Conservation (phyloP, 2,888 invertebrate species). For the Sturmia bella region DNA sequence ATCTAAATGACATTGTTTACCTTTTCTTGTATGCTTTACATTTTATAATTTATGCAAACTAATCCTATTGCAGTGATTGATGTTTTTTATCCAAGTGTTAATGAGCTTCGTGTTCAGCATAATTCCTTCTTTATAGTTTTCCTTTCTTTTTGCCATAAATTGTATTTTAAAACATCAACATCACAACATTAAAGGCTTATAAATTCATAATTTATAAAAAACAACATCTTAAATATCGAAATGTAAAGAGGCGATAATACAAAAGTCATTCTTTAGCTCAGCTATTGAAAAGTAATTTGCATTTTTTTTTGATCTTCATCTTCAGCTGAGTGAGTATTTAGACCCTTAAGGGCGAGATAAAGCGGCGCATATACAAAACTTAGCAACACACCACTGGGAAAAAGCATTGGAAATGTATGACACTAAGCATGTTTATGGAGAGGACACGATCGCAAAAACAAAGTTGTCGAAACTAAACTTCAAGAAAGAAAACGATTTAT, state of each 20-base stretch:
- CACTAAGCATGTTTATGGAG: conserved; percentile 58
- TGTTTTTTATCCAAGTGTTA: conserved; percentile 58
- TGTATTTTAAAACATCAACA: conserved; percentile 53
- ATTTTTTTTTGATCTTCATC: conserved; percentile 55
- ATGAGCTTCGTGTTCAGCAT: conserved; percentile 50
- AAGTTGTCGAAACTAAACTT: background rate
- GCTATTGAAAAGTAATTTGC: conserved; percentile 69
- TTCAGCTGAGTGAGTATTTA: conserved; percentile 28
- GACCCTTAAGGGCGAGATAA: conserved; percentile 57
- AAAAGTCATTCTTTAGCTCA: conserved; percentile 27
- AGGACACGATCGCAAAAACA: conserved; percentile 7
- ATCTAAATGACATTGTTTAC: conserved; percentile 44
- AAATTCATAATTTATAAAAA: conserved; percentile 64
- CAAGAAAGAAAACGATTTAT: conserved; percentile 75
- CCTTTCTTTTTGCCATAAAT: conserved; percentile 59
- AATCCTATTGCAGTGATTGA: conserved; percentile 63
- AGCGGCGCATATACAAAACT: conserved; percentile 12
- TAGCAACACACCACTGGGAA: conserved; percentile 8
- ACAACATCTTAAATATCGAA: conserved; percentile 46
- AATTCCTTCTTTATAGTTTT: background rate
- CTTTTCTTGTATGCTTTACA: conserved; percentile 1
- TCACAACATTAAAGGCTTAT: conserved; percentile 65
- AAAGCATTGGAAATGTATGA: conserved; percentile 29
- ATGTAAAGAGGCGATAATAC: conserved; percentile 23
- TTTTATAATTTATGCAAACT: conserved; percentile 46